Evolutionary conservation across 2,113 vertebrate species (phyloP).

Genomic region (Eupsittula cactorum): DNA sequence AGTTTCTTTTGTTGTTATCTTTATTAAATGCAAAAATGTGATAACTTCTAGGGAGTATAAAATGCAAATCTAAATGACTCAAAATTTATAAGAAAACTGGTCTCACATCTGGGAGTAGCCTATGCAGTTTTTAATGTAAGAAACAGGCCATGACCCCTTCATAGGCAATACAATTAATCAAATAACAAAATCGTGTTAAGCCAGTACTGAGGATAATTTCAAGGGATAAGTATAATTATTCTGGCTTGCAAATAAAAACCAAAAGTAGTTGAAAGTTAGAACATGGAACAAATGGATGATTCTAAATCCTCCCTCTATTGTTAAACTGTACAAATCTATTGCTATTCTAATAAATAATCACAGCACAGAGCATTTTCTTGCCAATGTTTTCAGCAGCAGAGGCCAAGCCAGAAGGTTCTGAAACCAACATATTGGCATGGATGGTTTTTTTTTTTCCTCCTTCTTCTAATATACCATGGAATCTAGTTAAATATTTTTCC

Average conservation of each 20-base stretch:
- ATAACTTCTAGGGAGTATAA: background rate
- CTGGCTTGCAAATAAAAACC: conserved; percentile 31
- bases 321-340: conserved; percentile 54
- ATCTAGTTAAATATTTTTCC: conserved; percentile 75
- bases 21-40: background rate
- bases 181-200: conserved; percentile 20
- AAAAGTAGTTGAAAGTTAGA: conserved; percentile 63
- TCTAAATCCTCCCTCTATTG: conserved; percentile 52
- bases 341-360: conserved; percentile 60
- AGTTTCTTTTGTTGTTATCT: background rate
- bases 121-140: background rate
- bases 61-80: background rate
- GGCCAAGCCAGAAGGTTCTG: conserved; percentile 60
- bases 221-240: conserved; percentile 43
- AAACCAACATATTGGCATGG: conserved; percentile 62
- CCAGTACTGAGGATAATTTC: conserved; percentile 11
- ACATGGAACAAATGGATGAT: background rate
- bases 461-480: conserved; percentile 59
- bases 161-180: conserved; percentile 15
- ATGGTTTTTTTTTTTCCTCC: background rate
- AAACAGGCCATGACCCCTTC: background rate
- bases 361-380: conserved; percentile 23
- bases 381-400: conserved; percentile 52
- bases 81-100: background rate
- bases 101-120: background rate